Conservation (phyloP, 2,113 vertebrate species). For the Otolemur garnettii region DNA sequence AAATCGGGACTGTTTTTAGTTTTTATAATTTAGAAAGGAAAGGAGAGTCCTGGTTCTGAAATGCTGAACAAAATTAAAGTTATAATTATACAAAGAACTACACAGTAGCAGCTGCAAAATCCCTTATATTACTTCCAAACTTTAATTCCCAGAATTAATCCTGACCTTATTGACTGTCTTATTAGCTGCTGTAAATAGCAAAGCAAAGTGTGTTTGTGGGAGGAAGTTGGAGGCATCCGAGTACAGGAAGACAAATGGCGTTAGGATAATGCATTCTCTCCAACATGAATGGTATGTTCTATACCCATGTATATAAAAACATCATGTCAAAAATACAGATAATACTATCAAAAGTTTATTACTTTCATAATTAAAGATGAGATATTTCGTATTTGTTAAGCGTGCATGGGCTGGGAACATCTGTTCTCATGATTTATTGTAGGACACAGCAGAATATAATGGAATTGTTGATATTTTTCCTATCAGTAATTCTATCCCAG, state of each 20-base stretch:
- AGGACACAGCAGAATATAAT: constrained; percentile 36
- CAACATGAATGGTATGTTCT: background rate
- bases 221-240: constrained; percentile 53
- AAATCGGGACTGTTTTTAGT: constrained; percentile 61
- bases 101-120: constrained; percentile 66
- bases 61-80: constrained; percentile 67
- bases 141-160: constrained; percentile 55
- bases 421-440: constrained; percentile 34
- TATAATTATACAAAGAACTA: constrained; percentile 73
- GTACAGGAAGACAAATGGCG: constrained; percentile 4
- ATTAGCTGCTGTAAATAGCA: constrained; percentile 78
- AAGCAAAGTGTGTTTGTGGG: constrained; percentile 56
- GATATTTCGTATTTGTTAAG: constrained; percentile 30
- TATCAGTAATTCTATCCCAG: background rate
- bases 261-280: constrained; percentile 20
- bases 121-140: constrained; percentile 61
- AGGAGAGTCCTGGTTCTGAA: constrained; percentile 62
- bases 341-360: constrained; percentile 58
- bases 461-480: background rate
- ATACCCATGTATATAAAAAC: constrained; percentile 42
- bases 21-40: constrained; percentile 67
- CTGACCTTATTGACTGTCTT: constrained; percentile 76
- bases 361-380: constrained; percentile 66
- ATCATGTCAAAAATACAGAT: constrained; percentile 29
- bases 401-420: background rate